Evolutionary conservation across 2,797 vertebrate species (phyloP).

Genomic region (Propithecus deckenii): DNA sequence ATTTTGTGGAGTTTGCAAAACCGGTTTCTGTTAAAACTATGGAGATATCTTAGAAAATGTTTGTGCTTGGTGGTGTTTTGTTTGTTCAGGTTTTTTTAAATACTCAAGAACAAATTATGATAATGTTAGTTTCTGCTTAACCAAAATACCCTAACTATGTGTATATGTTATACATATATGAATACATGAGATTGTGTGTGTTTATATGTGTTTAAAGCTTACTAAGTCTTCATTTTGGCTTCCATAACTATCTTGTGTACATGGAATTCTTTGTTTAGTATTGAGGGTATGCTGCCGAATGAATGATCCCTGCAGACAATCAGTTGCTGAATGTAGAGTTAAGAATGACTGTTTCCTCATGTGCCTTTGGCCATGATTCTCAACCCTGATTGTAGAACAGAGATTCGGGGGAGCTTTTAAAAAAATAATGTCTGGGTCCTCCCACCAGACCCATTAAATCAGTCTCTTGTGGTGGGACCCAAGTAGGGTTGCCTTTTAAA

Average conservation of each 20-base stretch:
- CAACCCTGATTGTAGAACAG: background rate
- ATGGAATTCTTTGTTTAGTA: constrained; percentile 40
- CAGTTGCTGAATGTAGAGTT: background rate
- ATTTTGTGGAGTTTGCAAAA: constrained; percentile 61
- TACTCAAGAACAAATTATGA: constrained; percentile 25
- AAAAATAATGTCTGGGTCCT: background rate
- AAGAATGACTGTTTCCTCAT: constrained; percentile 42
- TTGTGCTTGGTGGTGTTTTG: constrained; percentile 19
- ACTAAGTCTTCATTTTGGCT: constrained; percentile 52
- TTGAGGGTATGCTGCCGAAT: background rate
- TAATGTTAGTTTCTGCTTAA: constrained; percentile 68
- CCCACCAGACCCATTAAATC: background rate
- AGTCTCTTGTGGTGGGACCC: background rate
- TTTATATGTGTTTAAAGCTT: constrained; percentile 80
- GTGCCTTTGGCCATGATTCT: constrained; percentile 63
- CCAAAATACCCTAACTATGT: constrained; percentile 56
- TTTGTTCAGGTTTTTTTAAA: background rate
- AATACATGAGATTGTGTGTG: constrained; percentile 73
- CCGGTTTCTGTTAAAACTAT: constrained; percentile 36
- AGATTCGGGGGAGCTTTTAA: constrained; percentile 34
- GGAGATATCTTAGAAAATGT: constrained; percentile 37
- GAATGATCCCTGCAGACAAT: constrained; percentile 46
- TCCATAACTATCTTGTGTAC: constrained; percentile 42
- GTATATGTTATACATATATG: constrained; percentile 68
- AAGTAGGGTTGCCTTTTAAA: background rate